phyloP scores from a whole-genome alignment of 2,888 invertebrate genomes.

The Ischnura elegans region DNA sequence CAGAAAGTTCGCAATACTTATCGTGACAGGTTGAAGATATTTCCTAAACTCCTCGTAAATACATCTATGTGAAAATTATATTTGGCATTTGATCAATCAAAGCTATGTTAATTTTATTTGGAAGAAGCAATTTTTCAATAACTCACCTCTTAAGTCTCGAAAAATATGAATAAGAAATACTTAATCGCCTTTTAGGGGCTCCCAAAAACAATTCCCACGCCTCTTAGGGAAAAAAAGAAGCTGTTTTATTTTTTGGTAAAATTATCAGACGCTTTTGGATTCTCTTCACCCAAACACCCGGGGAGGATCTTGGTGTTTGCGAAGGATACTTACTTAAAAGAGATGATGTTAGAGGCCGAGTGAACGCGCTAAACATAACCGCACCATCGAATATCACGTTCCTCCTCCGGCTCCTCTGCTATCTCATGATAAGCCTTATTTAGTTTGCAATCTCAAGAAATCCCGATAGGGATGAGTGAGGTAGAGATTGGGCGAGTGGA shows the following conservation, averaged over 20 bases:
- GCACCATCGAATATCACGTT: neutral
- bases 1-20: neutral
- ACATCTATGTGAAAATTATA: too few species aligned
- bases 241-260: neutral
- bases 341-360: neutral
- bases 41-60: too few species aligned
- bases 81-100: too few species aligned
- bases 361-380: neutral
- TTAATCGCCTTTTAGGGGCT: neutral
- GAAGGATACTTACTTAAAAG: neutral
- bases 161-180: neutral
- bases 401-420: neutral
- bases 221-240: neutral
- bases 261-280: too few species aligned
- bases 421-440: neutral
- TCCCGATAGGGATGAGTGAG: neutral
- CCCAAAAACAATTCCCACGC: neutral
- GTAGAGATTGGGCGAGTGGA: neutral
- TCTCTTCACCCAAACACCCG: neutral
- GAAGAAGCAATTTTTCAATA: too few species aligned
- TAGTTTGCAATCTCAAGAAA: neutral
- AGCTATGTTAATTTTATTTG: too few species aligned
- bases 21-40: neutral
- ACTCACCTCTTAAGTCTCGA: neutral
- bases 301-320: neutral